These are phyloP conservation scores for Chydorus sphaericus DNA, from an alignment of 2,888 invertebrate genomes.

Conservation along the genomic window DNA sequence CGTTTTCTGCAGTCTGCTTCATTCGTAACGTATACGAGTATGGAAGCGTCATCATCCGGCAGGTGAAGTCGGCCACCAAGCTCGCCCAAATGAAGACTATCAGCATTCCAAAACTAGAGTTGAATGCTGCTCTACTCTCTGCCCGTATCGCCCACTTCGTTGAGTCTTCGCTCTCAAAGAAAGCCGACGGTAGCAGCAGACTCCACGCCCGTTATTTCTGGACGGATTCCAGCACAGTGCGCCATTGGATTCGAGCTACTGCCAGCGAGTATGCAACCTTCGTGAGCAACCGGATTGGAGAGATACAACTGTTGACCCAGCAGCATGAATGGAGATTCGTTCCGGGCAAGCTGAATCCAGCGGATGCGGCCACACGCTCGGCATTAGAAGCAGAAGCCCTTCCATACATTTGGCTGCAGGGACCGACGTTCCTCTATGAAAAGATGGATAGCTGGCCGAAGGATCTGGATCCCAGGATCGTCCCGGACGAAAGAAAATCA, in stretches of 20 bases:
- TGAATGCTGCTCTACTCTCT: background rate
- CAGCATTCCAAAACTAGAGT: background rate
- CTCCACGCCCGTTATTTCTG: background rate
- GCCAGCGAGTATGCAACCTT: background rate
- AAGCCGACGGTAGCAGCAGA: background rate
- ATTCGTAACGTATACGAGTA: background rate
- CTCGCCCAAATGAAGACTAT: background rate
- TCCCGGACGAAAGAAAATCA: background rate
- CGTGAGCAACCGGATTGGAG: slow-evolving; percentile 11
- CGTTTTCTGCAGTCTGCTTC: background rate
- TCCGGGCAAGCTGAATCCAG: background rate
- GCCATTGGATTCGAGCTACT: background rate
- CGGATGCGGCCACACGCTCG: slow-evolving; percentile 7
- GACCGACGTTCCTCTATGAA: background rate
- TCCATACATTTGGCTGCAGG: background rate
- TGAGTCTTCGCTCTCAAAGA: background rate
- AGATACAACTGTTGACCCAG: background rate
- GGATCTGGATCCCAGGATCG: background rate
- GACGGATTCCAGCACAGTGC: slow-evolving; percentile 1
- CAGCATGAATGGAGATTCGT: slow-evolving; percentile 9
- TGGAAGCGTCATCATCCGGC: background rate
- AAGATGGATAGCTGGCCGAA: background rate
- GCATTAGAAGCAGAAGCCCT: background rate
- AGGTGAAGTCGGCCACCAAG: background rate
- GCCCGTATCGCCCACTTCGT: slow-evolving; percentile 4